Percentiles rank a stretch among this genome's conserved stretches.
Evolutionary conservation across 2,113 vertebrate species (phyloP).

Genomic region (Passer domesticus): DNA sequence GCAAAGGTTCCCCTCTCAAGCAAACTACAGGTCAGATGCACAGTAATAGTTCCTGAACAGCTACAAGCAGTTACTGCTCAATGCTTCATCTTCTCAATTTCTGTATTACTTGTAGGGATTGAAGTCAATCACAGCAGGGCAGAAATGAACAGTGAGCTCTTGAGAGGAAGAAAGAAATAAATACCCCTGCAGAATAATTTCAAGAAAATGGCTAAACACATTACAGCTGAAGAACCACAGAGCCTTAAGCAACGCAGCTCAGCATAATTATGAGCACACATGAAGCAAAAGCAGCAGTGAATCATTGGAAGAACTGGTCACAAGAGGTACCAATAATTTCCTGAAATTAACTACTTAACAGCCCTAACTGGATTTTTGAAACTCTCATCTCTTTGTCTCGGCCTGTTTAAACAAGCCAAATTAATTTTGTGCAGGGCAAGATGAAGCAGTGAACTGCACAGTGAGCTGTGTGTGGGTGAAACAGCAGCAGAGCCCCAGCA

Average conservation of each 20-base stretch:
- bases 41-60: neutral
- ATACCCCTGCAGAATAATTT: neutral
- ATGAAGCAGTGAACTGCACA: neutral
- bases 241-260: neutral
- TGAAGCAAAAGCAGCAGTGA: neutral
- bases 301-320: neutral
- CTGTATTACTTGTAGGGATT: neutral
- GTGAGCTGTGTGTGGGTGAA: neutral
- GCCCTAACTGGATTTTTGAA: neutral
- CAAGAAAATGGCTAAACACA: slow-evolving; percentile 4
- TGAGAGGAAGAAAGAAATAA: neutral
- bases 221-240: neutral
- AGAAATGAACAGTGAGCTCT: neutral
- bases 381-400: neutral
- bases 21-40: neutral
- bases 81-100: neutral
- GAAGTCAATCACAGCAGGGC: neutral
- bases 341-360: neutral
- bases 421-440: neutral
- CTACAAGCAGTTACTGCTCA: neutral
- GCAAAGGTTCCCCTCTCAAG: neutral
- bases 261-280: neutral
- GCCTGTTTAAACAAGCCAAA: neutral
- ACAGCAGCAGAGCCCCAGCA: neutral
- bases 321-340: neutral